Evolutionary conservation across 2,113 vertebrate species (phyloP), one percentile per base, ranked within the genome.

Genomic region (Hystrix cristata): DNA sequence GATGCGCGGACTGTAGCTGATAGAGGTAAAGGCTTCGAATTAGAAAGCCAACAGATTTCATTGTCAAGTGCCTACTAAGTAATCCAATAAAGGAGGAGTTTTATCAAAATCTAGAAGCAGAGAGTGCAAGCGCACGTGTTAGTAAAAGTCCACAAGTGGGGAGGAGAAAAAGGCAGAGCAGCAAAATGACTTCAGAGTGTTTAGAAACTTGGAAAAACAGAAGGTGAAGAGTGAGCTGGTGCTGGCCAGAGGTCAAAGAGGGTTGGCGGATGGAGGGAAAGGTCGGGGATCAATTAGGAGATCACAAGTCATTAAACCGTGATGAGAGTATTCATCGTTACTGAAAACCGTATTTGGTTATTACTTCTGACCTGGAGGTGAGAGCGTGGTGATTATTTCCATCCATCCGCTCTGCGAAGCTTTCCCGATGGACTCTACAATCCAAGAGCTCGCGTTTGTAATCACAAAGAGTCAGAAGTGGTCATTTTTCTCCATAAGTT

Each of bases 321-420:
- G 53, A 65, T 90, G 89, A 11, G 46, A 72, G 48, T 64, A 72
- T 94, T 97, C n/a, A 43, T 67, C 94, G 94, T 65, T 86, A 64
- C 57, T 90, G 59, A 84, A 90, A 96, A 76, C 51, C 72, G 48
- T 93, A 82, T 92, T 95, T 79, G 6, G 10, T 95, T 95, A 95
- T 96, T 92, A 94, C n/a, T 74, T 90, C 60, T 95, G 95, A 96
- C 90, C 83, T 71, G 34, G 29, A 43, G 92, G 94, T 94, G 92
- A 87, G 0, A 74, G 29, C 19, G 9, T 65, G 51, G 13, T 95
- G 86, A 95, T 95, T 95, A 95, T 78, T 97, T 92, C 84, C 38
- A 93, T 51, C 74, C 18, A 0, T 85, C 78, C 82, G 34, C 81
- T 79, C 51, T 86, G 71, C 81, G 67, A 76, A 92, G 31, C 29